phyloP scores from a whole-genome alignment of 2,113 vertebrate species.

The Apodemus speciosus region DNA sequence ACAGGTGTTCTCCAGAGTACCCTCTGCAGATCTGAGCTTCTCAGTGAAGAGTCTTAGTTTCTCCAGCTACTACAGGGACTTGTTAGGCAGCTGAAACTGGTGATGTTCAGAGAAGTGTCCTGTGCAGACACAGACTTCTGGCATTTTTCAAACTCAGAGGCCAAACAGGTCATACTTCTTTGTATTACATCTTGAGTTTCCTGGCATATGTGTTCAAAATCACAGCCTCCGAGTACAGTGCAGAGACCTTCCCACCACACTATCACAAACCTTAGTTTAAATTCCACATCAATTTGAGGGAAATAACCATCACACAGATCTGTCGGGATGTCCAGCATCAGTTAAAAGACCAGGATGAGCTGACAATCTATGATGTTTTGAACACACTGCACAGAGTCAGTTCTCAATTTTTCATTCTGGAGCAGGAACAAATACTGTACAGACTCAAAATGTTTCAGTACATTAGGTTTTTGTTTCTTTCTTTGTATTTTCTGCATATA shows the following conservation, averaged over 20 bases:
- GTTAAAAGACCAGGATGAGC: background rate
- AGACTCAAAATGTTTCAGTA: background rate
- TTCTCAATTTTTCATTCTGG: background rate
- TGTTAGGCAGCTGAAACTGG: slow-evolving; percentile 76
- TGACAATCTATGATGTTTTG: background rate
- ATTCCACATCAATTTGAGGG: slow-evolving; percentile 6
- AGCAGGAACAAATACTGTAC: background rate
- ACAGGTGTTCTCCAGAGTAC: slow-evolving; percentile 71
- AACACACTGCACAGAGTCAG: background rate
- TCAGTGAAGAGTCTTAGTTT: slow-evolving; percentile 58
- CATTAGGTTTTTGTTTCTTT: background rate
- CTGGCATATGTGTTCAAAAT: slow-evolving; percentile 58
- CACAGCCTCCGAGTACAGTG: background rate
- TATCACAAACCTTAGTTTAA: slow-evolving; percentile 78
- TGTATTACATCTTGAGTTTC: slow-evolving; percentile 62
- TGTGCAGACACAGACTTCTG: slow-evolving; percentile 74
- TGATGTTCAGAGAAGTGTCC: slow-evolving; percentile 67
- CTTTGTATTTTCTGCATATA: background rate
- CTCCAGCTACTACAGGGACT: slow-evolving; percentile 79
- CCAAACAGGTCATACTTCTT: slow-evolving; percentile 75
- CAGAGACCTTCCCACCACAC: slow-evolving; percentile 54
- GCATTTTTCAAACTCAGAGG: slow-evolving; percentile 80
- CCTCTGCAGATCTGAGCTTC: slow-evolving; percentile 59
- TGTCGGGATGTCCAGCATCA: background rate
- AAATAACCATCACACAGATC: background rate